Base-by-base conservation (phyloP, 2,888 invertebrate genomes). In the Argyra leucocephala region DNA sequence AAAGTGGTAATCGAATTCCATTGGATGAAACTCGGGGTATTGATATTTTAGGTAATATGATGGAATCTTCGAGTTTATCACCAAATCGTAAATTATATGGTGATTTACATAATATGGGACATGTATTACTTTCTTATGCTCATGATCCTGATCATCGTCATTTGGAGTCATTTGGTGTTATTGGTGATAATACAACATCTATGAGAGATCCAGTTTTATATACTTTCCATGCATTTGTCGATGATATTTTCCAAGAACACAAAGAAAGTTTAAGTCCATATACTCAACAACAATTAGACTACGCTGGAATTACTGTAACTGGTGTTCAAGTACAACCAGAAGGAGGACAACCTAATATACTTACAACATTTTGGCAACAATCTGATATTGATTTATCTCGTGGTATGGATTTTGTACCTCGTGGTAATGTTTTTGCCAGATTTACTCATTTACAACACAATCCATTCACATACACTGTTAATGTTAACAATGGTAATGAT, bases 171-270 rank as follows among this genome's bases (percentile, higher is more conserved):
- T 89, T 89, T 72, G 87, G 89, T 58, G 88, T 91, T 31, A 92
- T 93, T 85, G 91, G 91, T 0, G 92, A 92, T 74, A 85, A 89
- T 0, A 85, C 90, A 0, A 91, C 91, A 0, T 90, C 92, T 0
- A 92, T 93, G 91, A 83, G 93, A 2, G 93, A 93, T 79, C 92
- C 93, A 0, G 80, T 88, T 22, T 93, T 93, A 82, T 93, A 92
- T 81, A 86, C 89, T 74, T 92, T 89, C 90, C 93, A 93, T 74
- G 84, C 88, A 0, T 88, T 86, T 75, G 82, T 92, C 23, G 90
- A 93, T 72, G 87, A 90, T 70, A 80, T 93, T 36, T 92, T 92
- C 83, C 84, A 85, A 70, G 83, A 86, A 69, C 87, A 87, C 78
- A 93, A 93, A 78, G 81, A 82, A 67, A 86, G 86, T 18, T 80